Evolutionary conservation across 2,888 invertebrate species (phyloP), one percentile per base, ranked within the genome.

Genomic region (Tachystola acroxantha): DNA sequence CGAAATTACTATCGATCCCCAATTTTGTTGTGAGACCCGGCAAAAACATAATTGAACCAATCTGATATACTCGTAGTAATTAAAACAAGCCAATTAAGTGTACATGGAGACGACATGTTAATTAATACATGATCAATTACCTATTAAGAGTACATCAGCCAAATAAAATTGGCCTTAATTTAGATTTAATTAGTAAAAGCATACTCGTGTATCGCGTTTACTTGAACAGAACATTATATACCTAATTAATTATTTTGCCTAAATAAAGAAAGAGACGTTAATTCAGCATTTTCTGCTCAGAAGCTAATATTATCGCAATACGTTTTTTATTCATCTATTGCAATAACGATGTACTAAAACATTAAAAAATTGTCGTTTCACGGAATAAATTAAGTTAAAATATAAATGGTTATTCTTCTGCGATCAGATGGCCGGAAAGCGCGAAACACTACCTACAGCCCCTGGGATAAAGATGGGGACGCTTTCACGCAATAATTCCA

Each of bases 71-170:
- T n/a, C n/a, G n/a, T n/a, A 33, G 42, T 53, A 53, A 54, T 61
- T 59, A 59, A 63, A 55, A 51, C 46, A 44, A 48, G 44, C 46
- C 49, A 60, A 61, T 59, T 43, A 42, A 31, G 22, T 29, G 40
- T 42, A 37, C 48, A 45, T 65, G 68, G 41, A 50, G 48, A 48
- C 49, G 68, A 66, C 65, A 52, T 56, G 58, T 66, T 69, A 68
- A 69, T 70, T 68, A 67, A 53, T 57, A 54, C 62, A 58, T 57
- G 67, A 69, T 68, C 64, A 57, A 51, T 45, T 53, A 45, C 39
- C 49, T 50, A 54, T 54, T 57, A 60, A 47, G 51, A 39, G 49
- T 32, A 44, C 38, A 46, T 45, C 43, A 42, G 32, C 34, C 28
- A 51, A 54, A 50, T 50, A 54, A 59, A 54, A 57, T 50, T 47